phyloP scores from a whole-genome alignment of 2,888 invertebrate genomes.

The Dasypogon diadema region DNA sequence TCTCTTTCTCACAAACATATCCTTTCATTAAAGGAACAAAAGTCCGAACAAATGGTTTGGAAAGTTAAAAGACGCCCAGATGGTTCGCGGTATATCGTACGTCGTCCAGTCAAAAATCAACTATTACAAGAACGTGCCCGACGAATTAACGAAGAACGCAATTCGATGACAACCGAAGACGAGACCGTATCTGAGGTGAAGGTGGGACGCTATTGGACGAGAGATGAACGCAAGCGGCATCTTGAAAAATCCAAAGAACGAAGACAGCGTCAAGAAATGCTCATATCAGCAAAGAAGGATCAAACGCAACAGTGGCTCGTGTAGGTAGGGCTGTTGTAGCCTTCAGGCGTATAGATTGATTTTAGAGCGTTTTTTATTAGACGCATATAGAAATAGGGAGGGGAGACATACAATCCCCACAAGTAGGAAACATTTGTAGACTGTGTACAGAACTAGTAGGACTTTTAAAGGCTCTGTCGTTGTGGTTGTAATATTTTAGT shows the following conservation, averaged over 20 bases:
- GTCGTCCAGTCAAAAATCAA: conserved; percentile 74
- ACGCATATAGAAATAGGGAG: too few relatives aligned
- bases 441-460: too few relatives aligned
- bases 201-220: conserved; percentile 77
- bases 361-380: too few relatives aligned
- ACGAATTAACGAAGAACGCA: conserved; percentile 74
- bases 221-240: conserved; percentile 77
- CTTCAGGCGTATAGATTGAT: too few relatives aligned
- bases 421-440: too few relatives aligned
- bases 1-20: too few relatives aligned
- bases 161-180: conserved; percentile 75
- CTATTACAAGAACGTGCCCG: conserved; percentile 76
- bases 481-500: too few relatives aligned
- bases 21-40: conserved; percentile 32
- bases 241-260: conserved; percentile 75
- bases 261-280: conserved; percentile 65
- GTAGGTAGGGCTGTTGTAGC: too few relatives aligned
- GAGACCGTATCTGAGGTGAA: conserved; percentile 79
- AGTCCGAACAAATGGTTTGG: conserved; percentile 71
- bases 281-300: conserved; percentile 22
- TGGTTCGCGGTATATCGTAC: conserved; percentile 77
- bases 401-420: too few relatives aligned
- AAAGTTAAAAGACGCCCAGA: conserved; percentile 78
- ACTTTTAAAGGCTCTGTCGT: too few relatives aligned
- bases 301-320: conserved; percentile 46